Base-by-base conservation (phyloP, 2,888 invertebrate species). In the Oscheius sp. region DNA sequence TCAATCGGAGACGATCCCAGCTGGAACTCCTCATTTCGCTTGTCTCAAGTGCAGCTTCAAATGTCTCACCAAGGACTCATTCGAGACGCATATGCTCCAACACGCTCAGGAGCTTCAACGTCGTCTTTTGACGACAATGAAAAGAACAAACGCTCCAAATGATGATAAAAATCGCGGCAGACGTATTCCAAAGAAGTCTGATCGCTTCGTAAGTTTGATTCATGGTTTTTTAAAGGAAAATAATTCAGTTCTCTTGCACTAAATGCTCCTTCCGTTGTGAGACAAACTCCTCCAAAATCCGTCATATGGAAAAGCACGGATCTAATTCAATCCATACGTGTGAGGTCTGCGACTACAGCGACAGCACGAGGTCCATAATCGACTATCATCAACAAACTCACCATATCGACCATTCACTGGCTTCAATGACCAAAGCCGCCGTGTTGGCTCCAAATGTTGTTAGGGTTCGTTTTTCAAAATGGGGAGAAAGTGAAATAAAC, bases 371-470 rank as follows among this genome's bases (percentile, higher is more conserved):
- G 29, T 69, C 72, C 6, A 70, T 76, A 10, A 78, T 78, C 23
- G 70, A 71, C 12, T 82, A 74, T 68, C 82, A 82, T 61, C 73
- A 80, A 31, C 50, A 71, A 29, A 81, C 77, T 39, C 82, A 82
- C 70, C 82, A 82, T 45, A 42, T 34, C 31, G 69, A 69, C 27
- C 64, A 64, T n/a, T 45, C 69, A 0, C 53, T 69, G 25, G 39
- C 52, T 33, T 27, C 34, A 20, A 53, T 69, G 12, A 52, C 66
- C 6, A 69, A 64, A 25, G 53, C 39, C 25, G 69, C 69, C n/a
- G 25, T 69, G 12, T 46, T 69, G 2, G 64, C 63, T 10, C 64
- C 69, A 4, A 20, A 69, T 4, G 37, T n/a, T 10, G 20, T 64
- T 17, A 15, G 20, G 39, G 68, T 68, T n/a, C 2, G 23, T 39